Base-by-base conservation (phyloP, 1,140 invertebrate species). In the Leptinotarsa undecemlineata region DNA sequence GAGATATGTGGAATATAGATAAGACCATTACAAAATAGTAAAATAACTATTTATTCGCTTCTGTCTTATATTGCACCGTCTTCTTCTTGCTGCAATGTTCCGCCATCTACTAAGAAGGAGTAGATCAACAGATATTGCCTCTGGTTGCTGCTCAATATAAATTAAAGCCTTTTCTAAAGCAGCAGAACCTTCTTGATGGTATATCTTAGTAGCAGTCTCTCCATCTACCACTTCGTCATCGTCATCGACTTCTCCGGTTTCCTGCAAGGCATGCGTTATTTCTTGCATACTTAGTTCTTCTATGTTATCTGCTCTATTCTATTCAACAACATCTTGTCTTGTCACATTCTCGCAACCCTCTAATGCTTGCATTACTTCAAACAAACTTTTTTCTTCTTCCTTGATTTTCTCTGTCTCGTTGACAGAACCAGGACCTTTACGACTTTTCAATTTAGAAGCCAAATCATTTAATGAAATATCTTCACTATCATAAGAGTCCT, bases 341-440 rank as follows among this genome's bases (percentile, higher is more conserved):
- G 68, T 70, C n/a, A 70, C 62, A 11, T 70, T 4, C 14, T 69
- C 73, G 62, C 66, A 69, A 33, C 33, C 57, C 42, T 74, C 62
- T 74, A 74, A 68, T 74, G 20, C 14, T 74, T 63, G 64, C 15
- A 42, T 74, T 51, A 70, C 48, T 48, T 69, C 67, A 74, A 69
- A 62, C 48, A 51, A 70, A 51, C 33, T 48, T 66, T 48, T 73
- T 66, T 73, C 48, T 48, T 73, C 63, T 48, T 73, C n/a, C 23
- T 23, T 23, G 23, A 23, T 23, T 23, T 23, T 23, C 62, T 64
- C 48, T 73, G 63, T 73, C 48, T 48, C 23, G 8, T 57, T 67
- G 63, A 17, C 63, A 73, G 57, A 51, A 51, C 48, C 17, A 14
- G 6, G 4, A 51, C 21, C 33, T 42, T 26, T 14, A 17, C 15